Conservation (phyloP, 1,140 invertebrate genomes). For the Pantala flavescens region DNA sequence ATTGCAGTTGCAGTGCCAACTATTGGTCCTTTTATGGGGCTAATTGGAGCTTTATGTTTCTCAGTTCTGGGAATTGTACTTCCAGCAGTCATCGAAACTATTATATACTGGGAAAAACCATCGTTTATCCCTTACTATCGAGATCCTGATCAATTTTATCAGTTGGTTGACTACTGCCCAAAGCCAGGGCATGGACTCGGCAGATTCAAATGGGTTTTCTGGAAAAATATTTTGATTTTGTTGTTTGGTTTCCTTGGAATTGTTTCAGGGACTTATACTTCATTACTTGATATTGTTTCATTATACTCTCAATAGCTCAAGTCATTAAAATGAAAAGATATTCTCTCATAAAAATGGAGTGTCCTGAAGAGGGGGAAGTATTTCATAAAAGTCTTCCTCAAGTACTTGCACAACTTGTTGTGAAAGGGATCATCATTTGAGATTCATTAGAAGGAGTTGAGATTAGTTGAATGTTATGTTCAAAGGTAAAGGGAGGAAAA, state of each 20-base stretch:
- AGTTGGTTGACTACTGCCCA: background rate
- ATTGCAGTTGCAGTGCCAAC: constrained; percentile 78
- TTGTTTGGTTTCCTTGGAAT: constrained; percentile 64
- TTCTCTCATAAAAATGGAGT: no score
- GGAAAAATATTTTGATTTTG: constrained; percentile 64
- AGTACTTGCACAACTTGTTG: no score
- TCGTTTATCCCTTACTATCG: background rate
- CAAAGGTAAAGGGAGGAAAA: no score
- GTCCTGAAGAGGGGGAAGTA: no score
- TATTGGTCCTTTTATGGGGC: constrained; percentile 79
- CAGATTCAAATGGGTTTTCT: constrained; percentile 53
- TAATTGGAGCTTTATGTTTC: constrained; percentile 91
- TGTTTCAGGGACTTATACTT: constrained; percentile 66
- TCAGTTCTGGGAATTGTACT: constrained; percentile 85
- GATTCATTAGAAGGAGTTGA: no score
- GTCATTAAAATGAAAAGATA: background rate
- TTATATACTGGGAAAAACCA: constrained; percentile 59
- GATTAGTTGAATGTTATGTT: no score
- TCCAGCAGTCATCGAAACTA: constrained; percentile 77
- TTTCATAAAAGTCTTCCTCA: no score
- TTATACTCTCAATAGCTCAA: constrained; percentile 29
- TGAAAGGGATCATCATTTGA: no score
- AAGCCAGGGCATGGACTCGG: constrained; percentile 45
- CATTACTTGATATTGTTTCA: constrained; percentile 55
- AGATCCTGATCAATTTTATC: background rate